phyloP scores from a whole-genome alignment of 2,888 invertebrate species.

The Nomada hirtipes region DNA sequence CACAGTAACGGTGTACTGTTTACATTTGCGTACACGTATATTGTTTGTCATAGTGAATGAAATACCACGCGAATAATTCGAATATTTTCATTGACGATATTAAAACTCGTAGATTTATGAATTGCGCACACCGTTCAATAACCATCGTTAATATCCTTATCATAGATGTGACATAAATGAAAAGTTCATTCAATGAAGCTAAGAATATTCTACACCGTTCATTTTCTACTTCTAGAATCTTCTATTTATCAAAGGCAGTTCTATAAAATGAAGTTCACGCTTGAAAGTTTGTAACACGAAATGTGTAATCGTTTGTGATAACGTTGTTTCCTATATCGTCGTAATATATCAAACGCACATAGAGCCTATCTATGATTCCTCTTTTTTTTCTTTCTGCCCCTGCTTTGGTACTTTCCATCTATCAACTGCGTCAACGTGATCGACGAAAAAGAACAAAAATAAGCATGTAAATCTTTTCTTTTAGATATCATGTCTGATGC shows the following conservation, averaged over 20 bases:
- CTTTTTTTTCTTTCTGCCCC: constrained; percentile 4
- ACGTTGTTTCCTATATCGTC: constrained; percentile 34
- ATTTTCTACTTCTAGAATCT: background rate
- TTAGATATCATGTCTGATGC: background rate
- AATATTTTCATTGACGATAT: background rate
- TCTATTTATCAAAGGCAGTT: background rate
- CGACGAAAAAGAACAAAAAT: background rate
- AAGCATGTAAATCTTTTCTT: background rate
- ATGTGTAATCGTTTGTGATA: constrained; percentile 42
- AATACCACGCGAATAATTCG: too few relatives aligned
- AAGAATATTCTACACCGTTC: background rate
- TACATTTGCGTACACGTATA: background rate
- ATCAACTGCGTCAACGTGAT: background rate
- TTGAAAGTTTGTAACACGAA: background rate
- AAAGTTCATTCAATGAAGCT: background rate
- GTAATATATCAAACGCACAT: constrained; percentile 17
- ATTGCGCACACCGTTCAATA: background rate
- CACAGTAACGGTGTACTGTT: background rate
- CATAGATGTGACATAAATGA: background rate
- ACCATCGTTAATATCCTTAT: too few relatives aligned
- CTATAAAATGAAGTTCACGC: background rate
- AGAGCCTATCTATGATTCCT: constrained; percentile 17
- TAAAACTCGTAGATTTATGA: background rate
- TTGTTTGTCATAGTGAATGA: background rate
- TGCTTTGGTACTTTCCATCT: background rate